A percentile compares a stretch with the other conserved stretches of the same genome.
phyloP scores from a whole-genome alignment of 1,140 invertebrate species.

The Plodia interpunctella region DNA sequence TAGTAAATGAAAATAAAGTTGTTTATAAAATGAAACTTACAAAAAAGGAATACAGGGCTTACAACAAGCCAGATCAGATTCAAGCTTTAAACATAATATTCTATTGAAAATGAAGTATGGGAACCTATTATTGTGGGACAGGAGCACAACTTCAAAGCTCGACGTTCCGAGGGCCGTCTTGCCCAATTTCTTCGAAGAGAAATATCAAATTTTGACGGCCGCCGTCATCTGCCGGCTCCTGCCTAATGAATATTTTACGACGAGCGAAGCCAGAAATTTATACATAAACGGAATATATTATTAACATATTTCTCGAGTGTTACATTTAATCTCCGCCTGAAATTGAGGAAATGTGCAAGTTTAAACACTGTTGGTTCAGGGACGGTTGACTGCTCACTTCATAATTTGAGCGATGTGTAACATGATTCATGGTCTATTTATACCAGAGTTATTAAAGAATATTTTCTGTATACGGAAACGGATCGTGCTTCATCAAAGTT shows the following conservation, averaged over 20 bases:
- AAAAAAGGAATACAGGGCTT: too few relatives aligned
- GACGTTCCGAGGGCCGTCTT: not conserved
- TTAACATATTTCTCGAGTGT: conserved; percentile 13
- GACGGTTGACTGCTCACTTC: not conserved
- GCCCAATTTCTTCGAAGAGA: conserved; percentile 7
- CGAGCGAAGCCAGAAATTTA: not conserved
- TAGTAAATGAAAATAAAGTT: too few relatives aligned
- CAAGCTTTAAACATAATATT: too few relatives aligned
- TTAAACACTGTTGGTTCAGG: not conserved
- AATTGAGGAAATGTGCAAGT: not conserved
- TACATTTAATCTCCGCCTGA: conserved; percentile 7
- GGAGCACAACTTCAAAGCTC: too few relatives aligned
- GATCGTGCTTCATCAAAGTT: too few relatives aligned
- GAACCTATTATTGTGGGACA: too few relatives aligned
- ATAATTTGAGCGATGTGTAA: not conserved
- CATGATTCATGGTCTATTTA: not conserved
- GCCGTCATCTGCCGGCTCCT: conserved; percentile 4
- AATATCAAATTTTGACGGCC: conserved; percentile 12
- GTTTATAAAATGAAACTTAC: too few relatives aligned
- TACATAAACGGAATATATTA: conserved; percentile 12
- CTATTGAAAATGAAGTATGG: too few relatives aligned
- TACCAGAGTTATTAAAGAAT: too few relatives aligned
- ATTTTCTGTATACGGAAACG: too few relatives aligned
- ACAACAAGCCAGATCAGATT: too few relatives aligned
- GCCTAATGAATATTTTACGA: conserved; percentile 11